phyloP scores from a whole-genome alignment of 2,797 vertebrate species.

The Hozukius guyotensis region DNA sequence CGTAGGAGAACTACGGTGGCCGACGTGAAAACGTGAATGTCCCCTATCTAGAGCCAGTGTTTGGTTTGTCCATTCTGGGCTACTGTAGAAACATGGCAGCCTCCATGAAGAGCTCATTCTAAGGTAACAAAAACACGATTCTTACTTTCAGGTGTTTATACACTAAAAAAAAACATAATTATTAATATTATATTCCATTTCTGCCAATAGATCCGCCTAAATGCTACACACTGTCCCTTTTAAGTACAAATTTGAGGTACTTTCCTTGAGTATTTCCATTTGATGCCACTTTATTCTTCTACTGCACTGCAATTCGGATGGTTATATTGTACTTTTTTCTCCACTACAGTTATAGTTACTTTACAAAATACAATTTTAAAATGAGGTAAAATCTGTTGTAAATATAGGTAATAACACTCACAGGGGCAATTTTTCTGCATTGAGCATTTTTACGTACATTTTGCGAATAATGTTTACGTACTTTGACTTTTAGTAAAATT shows the following conservation, averaged over 20 bases:
- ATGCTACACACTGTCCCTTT: background rate
- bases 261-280: background rate
- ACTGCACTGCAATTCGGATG: background rate
- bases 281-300: background rate
- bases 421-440: background rate
- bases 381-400: background rate
- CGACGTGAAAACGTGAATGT: too few species aligned
- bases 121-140: background rate
- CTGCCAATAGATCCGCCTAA: background rate
- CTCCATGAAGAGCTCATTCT: background rate
- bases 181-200: background rate
- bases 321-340: background rate
- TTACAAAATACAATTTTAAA: background rate
- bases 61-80: too few species aligned
- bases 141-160: background rate
- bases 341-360: background rate
- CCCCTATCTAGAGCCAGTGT: too few species aligned
- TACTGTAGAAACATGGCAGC: too few species aligned
- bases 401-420: background rate
- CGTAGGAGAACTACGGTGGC: too few species aligned
- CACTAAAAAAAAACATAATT: too few species aligned
- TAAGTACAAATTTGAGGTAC: conserved; percentile 3
- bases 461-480: background rate
- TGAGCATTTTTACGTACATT: background rate
- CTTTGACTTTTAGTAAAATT: background rate